phyloP scores from a whole-genome alignment of 2,113 vertebrate genomes.

The Aplodontia rufa region DNA sequence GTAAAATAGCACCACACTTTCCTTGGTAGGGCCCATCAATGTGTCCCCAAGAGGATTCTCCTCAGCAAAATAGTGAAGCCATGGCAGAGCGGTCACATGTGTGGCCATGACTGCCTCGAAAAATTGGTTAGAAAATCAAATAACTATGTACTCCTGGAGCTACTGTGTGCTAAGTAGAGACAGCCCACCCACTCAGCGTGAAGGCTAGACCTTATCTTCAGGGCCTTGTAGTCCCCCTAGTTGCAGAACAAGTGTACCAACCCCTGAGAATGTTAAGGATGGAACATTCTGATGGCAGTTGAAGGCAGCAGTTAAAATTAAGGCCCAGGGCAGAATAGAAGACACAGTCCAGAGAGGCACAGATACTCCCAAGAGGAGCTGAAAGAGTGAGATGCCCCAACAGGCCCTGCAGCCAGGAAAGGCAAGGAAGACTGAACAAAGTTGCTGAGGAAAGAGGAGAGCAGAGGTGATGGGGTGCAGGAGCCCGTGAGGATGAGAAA shows the following conservation, averaged over 20 bases:
- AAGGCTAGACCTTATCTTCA: accelerated
- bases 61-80: not conserved
- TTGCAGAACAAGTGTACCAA: not conserved
- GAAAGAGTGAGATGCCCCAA: not conserved
- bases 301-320: conserved; percentile 29
- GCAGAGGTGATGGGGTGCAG: too few species aligned
- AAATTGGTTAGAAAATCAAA: not conserved
- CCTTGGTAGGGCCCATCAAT: not conserved
- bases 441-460: not conserved
- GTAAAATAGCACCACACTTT: not conserved
- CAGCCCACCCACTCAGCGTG: not conserved
- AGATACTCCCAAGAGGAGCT: not conserved
- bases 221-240: accelerated
- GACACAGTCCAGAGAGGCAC: not conserved
- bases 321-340: not conserved
- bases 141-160: accelerated
- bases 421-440: not conserved
- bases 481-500: not conserved
- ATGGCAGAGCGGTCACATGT: not conserved
- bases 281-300: conserved; percentile 71
- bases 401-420: not conserved
- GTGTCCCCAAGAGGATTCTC: not conserved
- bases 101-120: not conserved
- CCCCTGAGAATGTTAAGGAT: conserved; percentile 56
- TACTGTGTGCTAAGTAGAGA: not conserved